phyloP scores from a whole-genome alignment of 2,888 invertebrate species.

The Lepetodrilus schrolli region DNA sequence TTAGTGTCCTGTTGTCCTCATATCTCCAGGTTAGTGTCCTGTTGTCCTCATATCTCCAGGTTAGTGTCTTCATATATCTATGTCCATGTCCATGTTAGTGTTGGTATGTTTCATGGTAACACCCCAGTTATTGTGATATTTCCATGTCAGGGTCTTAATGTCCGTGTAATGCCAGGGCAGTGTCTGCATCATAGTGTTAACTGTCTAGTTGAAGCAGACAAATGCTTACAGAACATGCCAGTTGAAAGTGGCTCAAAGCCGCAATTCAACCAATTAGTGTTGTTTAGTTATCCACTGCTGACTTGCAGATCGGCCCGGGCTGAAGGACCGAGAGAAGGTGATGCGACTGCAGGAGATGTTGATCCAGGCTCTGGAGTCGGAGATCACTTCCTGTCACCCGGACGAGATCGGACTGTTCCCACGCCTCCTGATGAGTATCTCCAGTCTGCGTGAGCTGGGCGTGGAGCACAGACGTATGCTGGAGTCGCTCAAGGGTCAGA shows the following conservation, averaged over 20 bases:
- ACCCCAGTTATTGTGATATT: too few species aligned
- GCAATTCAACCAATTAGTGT: too few species aligned
- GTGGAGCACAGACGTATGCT: slow-evolving; percentile 73
- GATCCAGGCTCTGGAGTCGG: slow-evolving; percentile 71
- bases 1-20: slow-evolving; percentile 37
- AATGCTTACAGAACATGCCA: too few species aligned
- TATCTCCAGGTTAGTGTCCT: neutral
- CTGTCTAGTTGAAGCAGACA: too few species aligned
- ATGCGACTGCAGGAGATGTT: slow-evolving; percentile 71
- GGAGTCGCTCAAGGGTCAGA: slow-evolving; percentile 68
- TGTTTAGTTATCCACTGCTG: too few species aligned
- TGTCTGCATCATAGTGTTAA: too few species aligned
- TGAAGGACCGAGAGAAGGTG: slow-evolving; percentile 72
- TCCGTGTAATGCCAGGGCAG: too few species aligned
- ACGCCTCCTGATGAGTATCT: slow-evolving; percentile 74
- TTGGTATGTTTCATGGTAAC: too few species aligned
- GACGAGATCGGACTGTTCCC: slow-evolving; percentile 71
- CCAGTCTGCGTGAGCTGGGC: slow-evolving; percentile 73
- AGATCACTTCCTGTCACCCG: slow-evolving; percentile 67
- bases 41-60: neutral
- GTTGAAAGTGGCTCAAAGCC: too few species aligned
- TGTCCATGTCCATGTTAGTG: too few species aligned
- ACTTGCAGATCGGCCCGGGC: slow-evolving; percentile 69
- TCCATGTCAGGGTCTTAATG: too few species aligned
- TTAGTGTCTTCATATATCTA: neutral